Evolutionary conservation across 2,797 vertebrate species (phyloP).

Genomic region (Gymnoscopelus braueri): DNA sequence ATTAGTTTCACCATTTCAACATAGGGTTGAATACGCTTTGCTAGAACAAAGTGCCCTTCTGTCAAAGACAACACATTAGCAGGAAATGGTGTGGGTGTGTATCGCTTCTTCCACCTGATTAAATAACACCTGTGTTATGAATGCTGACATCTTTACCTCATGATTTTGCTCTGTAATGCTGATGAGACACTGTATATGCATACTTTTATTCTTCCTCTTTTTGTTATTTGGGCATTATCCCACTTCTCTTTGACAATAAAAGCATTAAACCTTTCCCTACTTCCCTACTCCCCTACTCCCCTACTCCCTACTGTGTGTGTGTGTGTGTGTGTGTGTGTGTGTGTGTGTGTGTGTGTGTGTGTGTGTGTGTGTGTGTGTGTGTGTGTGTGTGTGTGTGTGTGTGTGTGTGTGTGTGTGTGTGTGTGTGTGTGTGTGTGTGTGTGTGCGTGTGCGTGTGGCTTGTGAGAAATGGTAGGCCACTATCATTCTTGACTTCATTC

Average conservation of each 20-base stretch:
- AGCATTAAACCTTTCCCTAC: constrained; percentile 4
- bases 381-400: too few relatives aligned
- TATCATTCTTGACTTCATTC: too few relatives aligned
- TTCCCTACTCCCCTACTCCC: too few relatives aligned
- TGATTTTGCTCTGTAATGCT: constrained; percentile 31
- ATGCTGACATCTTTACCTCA: constrained; percentile 41
- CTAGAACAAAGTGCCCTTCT: constrained; percentile 14
- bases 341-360: too few relatives aligned
- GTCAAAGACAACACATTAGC: not conserved
- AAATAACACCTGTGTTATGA: constrained; percentile 24
- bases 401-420: too few relatives aligned
- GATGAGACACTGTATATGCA: constrained; percentile 16
- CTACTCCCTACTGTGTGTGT: too few relatives aligned
- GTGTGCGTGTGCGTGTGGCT: too few relatives aligned
- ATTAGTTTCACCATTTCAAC: constrained; percentile 9
- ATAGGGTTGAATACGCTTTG: constrained; percentile 11
- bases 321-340: too few relatives aligned
- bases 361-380: too few relatives aligned
- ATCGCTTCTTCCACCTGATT: constrained; percentile 29
- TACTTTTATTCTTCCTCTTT: constrained; percentile 37
- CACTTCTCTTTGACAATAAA: constrained; percentile 62
- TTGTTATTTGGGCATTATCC: constrained; percentile 34
- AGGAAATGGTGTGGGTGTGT: constrained; percentile 24
- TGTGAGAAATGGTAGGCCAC: too few relatives aligned
- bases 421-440: too few relatives aligned